A percentile compares a stretch with the other conserved stretches of the same genome.
Evolutionary conservation across 2,888 invertebrate species (phyloP).

Genomic region (Anthophora plumipes): DNA sequence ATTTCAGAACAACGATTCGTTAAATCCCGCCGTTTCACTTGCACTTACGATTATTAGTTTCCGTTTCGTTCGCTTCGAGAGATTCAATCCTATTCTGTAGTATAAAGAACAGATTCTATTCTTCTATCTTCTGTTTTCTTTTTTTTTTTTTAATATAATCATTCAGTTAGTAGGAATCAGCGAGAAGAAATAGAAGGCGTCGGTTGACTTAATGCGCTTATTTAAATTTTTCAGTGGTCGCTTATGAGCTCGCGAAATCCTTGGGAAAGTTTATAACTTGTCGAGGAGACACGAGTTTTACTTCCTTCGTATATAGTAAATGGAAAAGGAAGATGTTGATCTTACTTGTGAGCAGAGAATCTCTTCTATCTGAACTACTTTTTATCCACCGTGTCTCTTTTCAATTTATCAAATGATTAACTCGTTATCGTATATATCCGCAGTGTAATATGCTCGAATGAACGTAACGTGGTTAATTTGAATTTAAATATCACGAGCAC

Average conservation of each 20-base stretch:
- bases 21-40: background rate
- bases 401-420: no score
- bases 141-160: background rate
- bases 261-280: background rate
- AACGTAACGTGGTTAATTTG: no score
- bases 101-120: background rate
- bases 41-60: background rate
- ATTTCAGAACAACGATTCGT: background rate
- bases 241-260: slow-evolving; percentile 1
- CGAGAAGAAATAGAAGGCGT: background rate
- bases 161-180: background rate
- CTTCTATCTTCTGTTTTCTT: background rate
- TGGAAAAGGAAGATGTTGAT: no score
- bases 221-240: slow-evolving; percentile 11
- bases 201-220: background rate
- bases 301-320: background rate
- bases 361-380: no score
- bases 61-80: background rate
- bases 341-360: background rate
- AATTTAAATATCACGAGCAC: no score
- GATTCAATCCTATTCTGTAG: background rate
- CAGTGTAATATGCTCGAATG: no score
- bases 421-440: no score
- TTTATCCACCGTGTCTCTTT: no score
- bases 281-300: no score